phyloP scores from a whole-genome alignment of 2,888 invertebrate species.

The Orthosia gothica region DNA sequence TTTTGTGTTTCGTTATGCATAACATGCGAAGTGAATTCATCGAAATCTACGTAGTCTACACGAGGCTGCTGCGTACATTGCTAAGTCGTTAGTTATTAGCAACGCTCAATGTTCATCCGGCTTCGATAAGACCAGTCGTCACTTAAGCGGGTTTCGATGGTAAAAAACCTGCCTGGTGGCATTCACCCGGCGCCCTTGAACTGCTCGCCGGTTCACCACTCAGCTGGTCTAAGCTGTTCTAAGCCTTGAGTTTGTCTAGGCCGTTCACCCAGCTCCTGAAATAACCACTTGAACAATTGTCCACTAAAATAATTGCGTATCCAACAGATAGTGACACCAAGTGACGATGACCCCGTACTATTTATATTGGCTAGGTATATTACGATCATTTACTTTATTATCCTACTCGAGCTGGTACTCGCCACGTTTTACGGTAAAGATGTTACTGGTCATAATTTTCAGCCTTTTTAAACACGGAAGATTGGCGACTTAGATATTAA shows the following conservation, averaged over 20 bases:
- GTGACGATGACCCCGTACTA: slow-evolving; percentile 69
- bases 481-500: slow-evolving; percentile 50
- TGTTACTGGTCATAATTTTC: slow-evolving; percentile 71
- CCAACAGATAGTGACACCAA: slow-evolving; percentile 60
- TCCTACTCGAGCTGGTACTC: slow-evolving; percentile 71
- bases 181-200: slow-evolving; percentile 90
- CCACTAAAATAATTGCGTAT: slow-evolving; percentile 68
- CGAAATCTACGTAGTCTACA: slow-evolving; percentile 61
- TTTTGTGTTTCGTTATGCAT: slow-evolving; percentile 60
- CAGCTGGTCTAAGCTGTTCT: slow-evolving; percentile 85
- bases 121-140: slow-evolving; percentile 83
- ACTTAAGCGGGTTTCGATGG: slow-evolving; percentile 82
- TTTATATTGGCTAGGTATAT: slow-evolving; percentile 59
- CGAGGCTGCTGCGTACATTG: slow-evolving; percentile 50
- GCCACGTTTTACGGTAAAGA: slow-evolving; percentile 70
- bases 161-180: slow-evolving; percentile 88
- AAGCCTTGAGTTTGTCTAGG: slow-evolving; percentile 87
- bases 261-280: slow-evolving; percentile 85
- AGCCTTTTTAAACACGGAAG: slow-evolving; percentile 62
- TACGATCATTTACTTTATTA: slow-evolving; percentile 74
- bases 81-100: slow-evolving; percentile 76
- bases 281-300: slow-evolving; percentile 70
- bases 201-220: slow-evolving; percentile 85
- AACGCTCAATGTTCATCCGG: slow-evolving; percentile 83
- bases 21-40: slow-evolving; percentile 60